These are phyloP conservation scores for Octopus bimaculoides DNA, from an alignment of 1,140 invertebrate species.

Conservation along the genomic window DNA sequence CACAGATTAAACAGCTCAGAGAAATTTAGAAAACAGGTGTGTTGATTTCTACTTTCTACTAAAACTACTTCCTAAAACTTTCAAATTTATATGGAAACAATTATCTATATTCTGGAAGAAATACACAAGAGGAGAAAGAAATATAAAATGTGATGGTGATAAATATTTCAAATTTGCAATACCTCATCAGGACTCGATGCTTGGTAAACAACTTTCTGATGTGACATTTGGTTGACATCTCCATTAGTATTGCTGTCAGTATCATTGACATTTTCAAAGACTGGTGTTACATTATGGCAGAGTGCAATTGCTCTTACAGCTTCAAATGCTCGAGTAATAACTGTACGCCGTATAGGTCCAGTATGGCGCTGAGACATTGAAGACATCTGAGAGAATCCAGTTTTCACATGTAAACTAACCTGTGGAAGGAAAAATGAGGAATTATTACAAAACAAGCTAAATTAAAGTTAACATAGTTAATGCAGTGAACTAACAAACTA, in stretches of 20 bases:
- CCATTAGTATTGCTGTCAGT: constrained; percentile 50
- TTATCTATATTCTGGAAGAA: too few species aligned
- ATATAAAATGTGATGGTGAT: too few species aligned
- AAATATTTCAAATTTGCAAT: not conserved
- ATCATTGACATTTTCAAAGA: constrained; percentile 63
- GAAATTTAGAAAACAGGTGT: too few species aligned
- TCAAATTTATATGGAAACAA: too few species aligned
- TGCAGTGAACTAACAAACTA: too few species aligned
- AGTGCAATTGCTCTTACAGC: constrained; percentile 91
- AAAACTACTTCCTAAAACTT: too few species aligned
- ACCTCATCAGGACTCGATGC: constrained; percentile 98
- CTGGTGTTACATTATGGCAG: constrained; percentile 99
- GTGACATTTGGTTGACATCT: constrained; percentile 53
- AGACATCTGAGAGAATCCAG: constrained; percentile 37
- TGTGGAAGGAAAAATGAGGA: constrained; percentile 13
- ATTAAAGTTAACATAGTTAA: too few species aligned
- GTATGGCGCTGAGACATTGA: constrained; percentile 14
- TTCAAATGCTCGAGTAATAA: constrained; percentile 79
- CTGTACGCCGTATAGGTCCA: constrained; percentile 55
- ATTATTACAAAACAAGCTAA: too few species aligned
- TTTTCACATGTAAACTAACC: constrained; percentile 46
- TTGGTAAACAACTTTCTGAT: constrained; percentile 65
- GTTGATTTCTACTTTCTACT: too few species aligned
- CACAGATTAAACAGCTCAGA: too few species aligned
- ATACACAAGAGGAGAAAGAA: too few species aligned